Conservation (phyloP, 1,140 invertebrate species). For the Drosophila sp. region DNA sequence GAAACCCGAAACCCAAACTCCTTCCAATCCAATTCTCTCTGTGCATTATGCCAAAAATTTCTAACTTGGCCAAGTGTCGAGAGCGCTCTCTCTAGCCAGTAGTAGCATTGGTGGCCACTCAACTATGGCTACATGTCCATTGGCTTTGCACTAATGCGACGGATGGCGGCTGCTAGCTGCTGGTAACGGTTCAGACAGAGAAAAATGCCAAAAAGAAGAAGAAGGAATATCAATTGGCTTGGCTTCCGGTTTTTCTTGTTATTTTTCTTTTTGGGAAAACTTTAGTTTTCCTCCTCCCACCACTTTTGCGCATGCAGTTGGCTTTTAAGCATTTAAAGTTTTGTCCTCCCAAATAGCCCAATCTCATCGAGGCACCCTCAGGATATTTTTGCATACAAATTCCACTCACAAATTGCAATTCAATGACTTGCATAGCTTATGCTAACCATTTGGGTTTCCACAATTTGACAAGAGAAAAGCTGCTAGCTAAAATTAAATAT, state of each 20-base stretch:
- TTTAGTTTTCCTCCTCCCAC: conserved; percentile 3
- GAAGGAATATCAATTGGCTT: conserved; percentile 57
- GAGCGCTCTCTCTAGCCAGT: conserved; percentile 18
- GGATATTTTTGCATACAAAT: conserved; percentile 46
- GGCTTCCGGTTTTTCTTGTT: conserved; percentile 5
- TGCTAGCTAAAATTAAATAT: conserved; percentile 46
- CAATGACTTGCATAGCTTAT: conserved; percentile 65
- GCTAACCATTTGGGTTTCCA: conserved; percentile 70
- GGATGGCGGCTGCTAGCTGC: conserved; percentile 15
- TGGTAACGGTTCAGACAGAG: conserved; percentile 24
- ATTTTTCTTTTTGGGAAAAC: conserved; percentile 42
- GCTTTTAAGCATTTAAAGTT: conserved; percentile 49
- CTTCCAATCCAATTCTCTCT: conserved; percentile 29
- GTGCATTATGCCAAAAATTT: conserved; percentile 61
- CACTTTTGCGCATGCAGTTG: not conserved
- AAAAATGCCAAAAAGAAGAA: conserved; percentile 8
- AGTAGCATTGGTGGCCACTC: conserved; percentile 27
- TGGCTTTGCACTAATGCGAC: conserved; percentile 61
- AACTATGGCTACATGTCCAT: conserved; percentile 52
- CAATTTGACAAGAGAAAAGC: conserved; percentile 43
- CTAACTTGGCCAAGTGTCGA: conserved; percentile 47
- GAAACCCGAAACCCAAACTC: not conserved
- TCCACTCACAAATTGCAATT: conserved; percentile 56
- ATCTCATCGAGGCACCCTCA: not conserved
- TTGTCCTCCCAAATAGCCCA: conserved; percentile 32